These are phyloP conservation scores for Megalopta genalis DNA, from an alignment of 1,140 invertebrate genomes.

Conservation along the genomic window DNA sequence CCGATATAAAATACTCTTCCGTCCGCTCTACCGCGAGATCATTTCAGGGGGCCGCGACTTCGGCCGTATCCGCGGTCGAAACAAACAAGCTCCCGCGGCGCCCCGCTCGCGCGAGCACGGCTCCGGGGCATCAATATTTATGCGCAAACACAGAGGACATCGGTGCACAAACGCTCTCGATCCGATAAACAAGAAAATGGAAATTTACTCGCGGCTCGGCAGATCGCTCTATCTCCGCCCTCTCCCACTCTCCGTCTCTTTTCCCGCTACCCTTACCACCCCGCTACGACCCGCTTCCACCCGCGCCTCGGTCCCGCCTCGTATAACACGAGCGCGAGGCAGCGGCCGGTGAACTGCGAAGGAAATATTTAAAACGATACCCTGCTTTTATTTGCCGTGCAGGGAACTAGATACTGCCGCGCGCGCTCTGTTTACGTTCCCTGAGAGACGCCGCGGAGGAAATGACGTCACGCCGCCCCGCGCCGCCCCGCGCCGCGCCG, in stretches of 20 bases:
- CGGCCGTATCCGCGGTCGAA: slow-evolving; percentile 16
- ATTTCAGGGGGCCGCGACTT: slow-evolving; percentile 18
- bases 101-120: neutral
- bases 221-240: neutral
- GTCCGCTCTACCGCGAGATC: slow-evolving; percentile 11
- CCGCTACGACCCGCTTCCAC: too few species aligned
- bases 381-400: too few species aligned
- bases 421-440: neutral
- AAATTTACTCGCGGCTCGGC: slow-evolving; percentile 20
- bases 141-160: slow-evolving; percentile 49
- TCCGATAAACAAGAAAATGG: slow-evolving; percentile 57
- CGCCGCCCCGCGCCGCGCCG: too few species aligned
- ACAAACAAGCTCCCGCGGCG: slow-evolving; percentile 7
- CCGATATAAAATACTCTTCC: neutral
- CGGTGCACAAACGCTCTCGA: slow-evolving; percentile 36
- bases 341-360: neutral
- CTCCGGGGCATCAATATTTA: slow-evolving; percentile 53
- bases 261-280: too few species aligned
- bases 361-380: slow-evolving; percentile 14
- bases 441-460: neutral
- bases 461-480: neutral
- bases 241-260: too few species aligned
- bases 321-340: neutral
- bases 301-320: too few species aligned
- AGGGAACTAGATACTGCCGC: neutral